Base-by-base conservation (phyloP, 1,140 invertebrate genomes). In the Cydia strobilella region DNA sequence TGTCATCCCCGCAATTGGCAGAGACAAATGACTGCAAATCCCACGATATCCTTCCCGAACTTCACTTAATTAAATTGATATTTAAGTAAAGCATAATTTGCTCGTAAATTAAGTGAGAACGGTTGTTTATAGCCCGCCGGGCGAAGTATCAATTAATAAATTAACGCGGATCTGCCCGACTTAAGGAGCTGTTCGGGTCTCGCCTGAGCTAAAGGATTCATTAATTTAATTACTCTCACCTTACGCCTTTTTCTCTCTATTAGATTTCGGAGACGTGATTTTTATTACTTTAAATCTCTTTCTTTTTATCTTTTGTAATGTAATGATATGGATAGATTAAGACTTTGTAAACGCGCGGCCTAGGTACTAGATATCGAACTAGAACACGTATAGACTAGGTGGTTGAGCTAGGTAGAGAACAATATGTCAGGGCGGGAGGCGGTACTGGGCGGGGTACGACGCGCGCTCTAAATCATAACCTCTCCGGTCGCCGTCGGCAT, bases 51-150 rank as follows among this genome's bases (percentile, higher is more conserved):
- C 84, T 74, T 82, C 82, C 81, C 86, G 82, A 90, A 89, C 83
- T 86, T 80, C 86, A 90, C 89, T 91, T 93, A 91, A 93, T 91
- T 91, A 93, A 93, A 91, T 93, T 91, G 90, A 91, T 93, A 93
- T 93, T 93, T 93, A 93, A 93, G 89, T 91, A 91, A 90, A 92
- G 91, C 88, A 92, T 92, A 92, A 93, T 93, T 93, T 85, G 86
- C 88, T 92, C 91, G 90, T 93, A 93, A 92, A 93, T 93, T 93
- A 93, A 93, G 86, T 86, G 88, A 91, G 88, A 90, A 88, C 82
- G 85, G 84, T 93, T 93, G 91, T 93, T 92, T 92, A 93, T 91
- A 89, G 90, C 88, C 89, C 82, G 82, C 77, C 82, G 89, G 85
- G 86, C 82, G 84, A 89, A 86, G 82, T 86, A 82, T 83, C 90